phyloP scores from a whole-genome alignment of 2,888 invertebrate genomes.

The Acleris literana region DNA sequence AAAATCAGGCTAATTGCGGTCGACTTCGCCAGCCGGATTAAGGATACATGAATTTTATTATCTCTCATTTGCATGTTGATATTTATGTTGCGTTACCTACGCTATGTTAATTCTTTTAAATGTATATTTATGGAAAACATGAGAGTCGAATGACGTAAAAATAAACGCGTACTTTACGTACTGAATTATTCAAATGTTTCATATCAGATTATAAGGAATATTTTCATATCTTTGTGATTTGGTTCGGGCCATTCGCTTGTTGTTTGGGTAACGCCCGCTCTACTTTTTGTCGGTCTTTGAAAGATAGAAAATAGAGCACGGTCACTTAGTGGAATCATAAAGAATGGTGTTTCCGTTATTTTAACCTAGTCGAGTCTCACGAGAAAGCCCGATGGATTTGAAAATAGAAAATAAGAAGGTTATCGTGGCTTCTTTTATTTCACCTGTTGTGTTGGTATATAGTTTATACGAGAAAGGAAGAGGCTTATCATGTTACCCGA shows the following conservation, averaged over 20 bases:
- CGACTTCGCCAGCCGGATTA: conserved; percentile 21
- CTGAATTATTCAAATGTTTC: conserved; percentile 32
- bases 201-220: conserved; percentile 16
- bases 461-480: not conserved
- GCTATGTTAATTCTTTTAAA: conserved; percentile 33
- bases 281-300: conserved; percentile 3
- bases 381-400: conserved; percentile 7
- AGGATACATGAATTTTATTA: conserved; percentile 29
- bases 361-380: conserved; percentile 3
- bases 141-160: conserved; percentile 26
- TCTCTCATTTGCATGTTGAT: conserved; percentile 35
- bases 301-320: conserved; percentile 10
- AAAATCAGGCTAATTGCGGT: conserved; percentile 22
- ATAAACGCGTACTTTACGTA: conserved; percentile 14
- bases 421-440: not conserved
- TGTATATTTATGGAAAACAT: conserved; percentile 34
- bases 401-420: conserved; percentile 22
- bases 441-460: conserved; percentile 10
- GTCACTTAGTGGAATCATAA: conserved; percentile 13
- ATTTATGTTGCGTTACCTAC: conserved; percentile 31
- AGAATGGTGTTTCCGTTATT: conserved; percentile 9
- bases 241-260: conserved; percentile 8
- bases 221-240: conserved; percentile 11
- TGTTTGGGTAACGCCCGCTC: not conserved
- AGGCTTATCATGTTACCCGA: too few species aligned